Percentiles rank a stretch among this genome's conserved stretches.
Evolutionary conservation across 2,797 vertebrate species (phyloP).

Genomic region (Vireo griseus): DNA sequence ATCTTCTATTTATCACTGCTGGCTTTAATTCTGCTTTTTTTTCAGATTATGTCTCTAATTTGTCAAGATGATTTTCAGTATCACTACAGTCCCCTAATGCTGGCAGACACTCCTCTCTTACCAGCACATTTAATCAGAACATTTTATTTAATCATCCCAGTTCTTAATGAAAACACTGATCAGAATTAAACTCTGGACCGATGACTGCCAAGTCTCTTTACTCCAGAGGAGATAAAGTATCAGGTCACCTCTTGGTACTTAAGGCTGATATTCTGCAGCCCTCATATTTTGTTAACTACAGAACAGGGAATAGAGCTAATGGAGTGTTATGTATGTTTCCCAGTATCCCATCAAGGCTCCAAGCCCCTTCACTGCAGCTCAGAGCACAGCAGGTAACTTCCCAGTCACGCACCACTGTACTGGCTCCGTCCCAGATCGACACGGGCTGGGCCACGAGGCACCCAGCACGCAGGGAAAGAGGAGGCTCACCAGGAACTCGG

Average conservation of each 20-base stretch:
- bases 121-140: not conserved
- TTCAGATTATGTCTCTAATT: not conserved
- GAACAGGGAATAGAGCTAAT: not conserved
- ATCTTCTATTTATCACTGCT: not conserved
- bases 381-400: not conserved
- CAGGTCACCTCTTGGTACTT: not conserved
- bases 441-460: not conserved
- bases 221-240: not conserved
- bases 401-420: not conserved
- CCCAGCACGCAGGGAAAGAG: not conserved
- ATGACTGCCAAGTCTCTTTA: not conserved
- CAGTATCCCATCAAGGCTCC: not conserved
- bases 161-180: not conserved
- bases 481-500: not conserved
- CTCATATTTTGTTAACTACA: not conserved
- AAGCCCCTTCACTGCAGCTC: not conserved
- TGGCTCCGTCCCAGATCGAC: not conserved
- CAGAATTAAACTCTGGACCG: fast-evolving
- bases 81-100: not conserved
- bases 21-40: not conserved
- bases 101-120: not conserved
- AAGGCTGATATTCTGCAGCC: not conserved
- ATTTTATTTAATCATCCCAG: not conserved
- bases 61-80: not conserved
- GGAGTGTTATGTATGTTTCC: not conserved